Percentiles rank a stretch among this genome's conserved stretches.
Conservation (phyloP, 30 jellyfish, hydroid and myxozoan species). For the Aurelia aurita complex sp. Pacific region DNA sequence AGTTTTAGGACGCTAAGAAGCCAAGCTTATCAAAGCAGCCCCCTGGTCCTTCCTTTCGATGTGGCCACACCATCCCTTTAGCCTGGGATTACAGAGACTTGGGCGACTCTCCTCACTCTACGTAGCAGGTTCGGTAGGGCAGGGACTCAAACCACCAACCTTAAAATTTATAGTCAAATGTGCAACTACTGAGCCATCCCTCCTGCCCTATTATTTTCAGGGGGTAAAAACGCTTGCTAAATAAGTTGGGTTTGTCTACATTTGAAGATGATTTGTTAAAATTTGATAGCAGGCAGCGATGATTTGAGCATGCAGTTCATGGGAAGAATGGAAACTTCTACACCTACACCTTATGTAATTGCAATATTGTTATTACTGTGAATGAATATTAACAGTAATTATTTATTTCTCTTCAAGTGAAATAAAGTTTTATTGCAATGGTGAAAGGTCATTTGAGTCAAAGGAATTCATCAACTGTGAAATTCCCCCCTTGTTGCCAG, state of each 20-base stretch:
- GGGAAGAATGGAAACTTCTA: constrained; percentile 1
- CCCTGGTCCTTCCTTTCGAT: too few relatives aligned
- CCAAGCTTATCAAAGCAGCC: too few relatives aligned
- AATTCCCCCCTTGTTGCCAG: constrained; percentile 37
- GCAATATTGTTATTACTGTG: background rate
- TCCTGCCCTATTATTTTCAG: background rate
- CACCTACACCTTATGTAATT: constrained; percentile 7
- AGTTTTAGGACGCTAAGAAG: too few relatives aligned
- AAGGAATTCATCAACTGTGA: constrained; percentile 26
- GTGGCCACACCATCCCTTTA: too few relatives aligned
- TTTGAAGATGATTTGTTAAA: background rate
- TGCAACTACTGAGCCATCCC: too few relatives aligned
- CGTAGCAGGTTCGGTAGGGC: too few relatives aligned
- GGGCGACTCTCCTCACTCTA: too few relatives aligned
- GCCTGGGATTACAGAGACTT: too few relatives aligned
- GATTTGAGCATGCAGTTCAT: constrained; percentile 4
- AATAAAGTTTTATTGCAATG: constrained; percentile 23
- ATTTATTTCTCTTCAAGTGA: constrained; percentile 24
- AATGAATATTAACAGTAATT: too few relatives aligned
- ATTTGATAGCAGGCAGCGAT: background rate
- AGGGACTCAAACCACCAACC: too few relatives aligned
- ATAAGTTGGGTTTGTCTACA: constrained; percentile 5
- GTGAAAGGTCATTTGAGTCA: constrained; percentile 23
- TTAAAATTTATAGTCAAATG: too few relatives aligned
- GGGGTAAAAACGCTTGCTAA: constrained; percentile 8